Evolutionary conservation across 2,888 invertebrate genomes (phyloP), one percentile per base, ranked within the genome.

Genomic region (Cerastis leucographa): DNA sequence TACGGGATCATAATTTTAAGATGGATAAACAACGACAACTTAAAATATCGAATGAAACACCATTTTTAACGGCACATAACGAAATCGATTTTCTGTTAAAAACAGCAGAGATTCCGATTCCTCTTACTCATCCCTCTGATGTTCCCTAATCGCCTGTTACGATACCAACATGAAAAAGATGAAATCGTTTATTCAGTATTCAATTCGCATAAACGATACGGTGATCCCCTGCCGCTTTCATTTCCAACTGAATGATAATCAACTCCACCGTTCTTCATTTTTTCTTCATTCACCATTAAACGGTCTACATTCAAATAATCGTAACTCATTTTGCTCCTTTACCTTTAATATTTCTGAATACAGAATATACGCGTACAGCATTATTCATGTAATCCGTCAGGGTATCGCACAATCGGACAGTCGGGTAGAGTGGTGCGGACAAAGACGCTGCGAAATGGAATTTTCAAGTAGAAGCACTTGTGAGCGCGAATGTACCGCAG

Each of bases 401-500:
- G 85, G 84, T 88, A 89, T 88, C 89, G 87, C 71, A 88, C 88
- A 91, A 91, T 91, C 89, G 90, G 91, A 89, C 91, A 90, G 89
- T 86, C 81, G 88, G 85, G 75, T 83, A 81, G 86, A 89, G 88
- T 88, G 85, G 85, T 74, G 78, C 87, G 87, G 87, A 91, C 92
- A 92, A 91, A 92, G 91, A 88, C 84, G 87, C 79, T 85, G 76
- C 89, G 89, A 92, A 91, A 92, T 92, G 91, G 92, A 92, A 91
- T 92, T 92, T 91, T 92, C 89, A 89, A 91, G 91, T 89, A 87
- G 89, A 81, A 84, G 70, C 87, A 87, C 86, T 87, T 88, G 82
- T 88, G 81, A 69, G 77, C 78, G 69, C 29, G 79, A 80, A 73
- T 77, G 85, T 87, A 83, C 78, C 71, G 66, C 74, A 82, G 76